Evolutionary conservation across 2,797 vertebrate genomes (phyloP), one percentile per base, ranked within the genome.

Genomic region (Acropternis orthonyx): DNA sequence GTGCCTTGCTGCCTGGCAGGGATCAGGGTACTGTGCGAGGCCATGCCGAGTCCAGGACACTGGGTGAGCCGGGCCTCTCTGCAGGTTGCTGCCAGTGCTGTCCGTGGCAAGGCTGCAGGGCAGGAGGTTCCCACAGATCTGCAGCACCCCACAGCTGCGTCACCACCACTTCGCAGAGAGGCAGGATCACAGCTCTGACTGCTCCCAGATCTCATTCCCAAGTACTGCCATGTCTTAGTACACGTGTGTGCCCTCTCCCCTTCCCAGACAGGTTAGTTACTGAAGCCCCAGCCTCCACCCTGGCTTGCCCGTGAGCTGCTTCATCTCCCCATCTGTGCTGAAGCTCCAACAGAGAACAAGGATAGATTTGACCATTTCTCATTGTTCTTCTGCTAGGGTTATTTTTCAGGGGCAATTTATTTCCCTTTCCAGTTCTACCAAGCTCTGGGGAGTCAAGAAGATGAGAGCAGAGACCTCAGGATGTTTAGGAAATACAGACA

Each of bases 151-250:
- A 23, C 46, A 51, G 0, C 30, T 23, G 30, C 9, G 4, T 21
- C 22, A 5, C 14, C 7, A 0, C 41, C 48, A 26, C 34, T 20
- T 28, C 41, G 6, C 14, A 12, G 37, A 16, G 28, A 4, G 20
- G 20, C 58, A 58, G 49, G 34, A 39, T 21, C 71, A 46, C 56
- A 66, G 48, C 58, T n/a, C 67, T 30, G 27, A 28, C 44, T 0
- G 0, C 49, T 32, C 44, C 27, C 22, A 19, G 2, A 32, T 28
- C 36, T 22, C 84, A 8, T 2, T 23, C 43, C 30, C 23, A 3
- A 7, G 19, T 14, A 46, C 8, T 26, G 6, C 3, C 11, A 7
- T 5, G 5, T 11, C 4, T 9, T 3, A 15, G 1, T 8, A 0
- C 26, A 10, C 4, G 4, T 16, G 14, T 28, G 9, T 4, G 1